A percentile compares a stretch with the other conserved stretches of the same genome.
phyloP scores from a whole-genome alignment of 2,113 vertebrate species.

The Accipiter virgatus region DNA sequence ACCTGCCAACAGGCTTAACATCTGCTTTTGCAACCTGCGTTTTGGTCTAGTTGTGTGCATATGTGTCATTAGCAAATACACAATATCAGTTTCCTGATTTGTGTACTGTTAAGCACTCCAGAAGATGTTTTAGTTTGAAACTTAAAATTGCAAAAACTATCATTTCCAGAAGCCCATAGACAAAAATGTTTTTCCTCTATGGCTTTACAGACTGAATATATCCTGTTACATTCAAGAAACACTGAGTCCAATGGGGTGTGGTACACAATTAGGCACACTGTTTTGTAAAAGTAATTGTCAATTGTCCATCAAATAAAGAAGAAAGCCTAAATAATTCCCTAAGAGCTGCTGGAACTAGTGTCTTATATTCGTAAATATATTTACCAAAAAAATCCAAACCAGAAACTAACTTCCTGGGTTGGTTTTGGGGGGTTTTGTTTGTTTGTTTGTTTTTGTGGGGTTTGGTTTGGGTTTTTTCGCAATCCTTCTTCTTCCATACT shows the following conservation, averaged over 20 bases:
- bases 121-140: neutral
- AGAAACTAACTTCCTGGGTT: neutral
- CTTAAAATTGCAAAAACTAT: neutral
- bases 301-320: neutral
- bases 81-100: neutral
- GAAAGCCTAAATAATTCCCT: neutral
- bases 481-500: neutral
- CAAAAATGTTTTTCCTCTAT: neutral
- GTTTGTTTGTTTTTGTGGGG: neutral
- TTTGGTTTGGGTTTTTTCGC: neutral
- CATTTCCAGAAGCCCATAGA: neutral
- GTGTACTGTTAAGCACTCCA: neutral
- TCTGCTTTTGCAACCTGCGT: neutral
- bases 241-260: neutral
- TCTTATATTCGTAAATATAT: neutral
- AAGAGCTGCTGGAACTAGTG: neutral
- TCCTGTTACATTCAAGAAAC: neutral
- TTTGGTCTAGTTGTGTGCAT: neutral
- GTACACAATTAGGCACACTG: neutral
- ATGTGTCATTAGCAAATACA: neutral
- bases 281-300: neutral
- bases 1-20: neutral
- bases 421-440: neutral
- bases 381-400: neutral
- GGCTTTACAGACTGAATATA: neutral